Evolutionary conservation across 2,797 vertebrate species (phyloP), one percentile per base, ranked within the genome.

Genomic region (Neosalanx taihuensis): DNA sequence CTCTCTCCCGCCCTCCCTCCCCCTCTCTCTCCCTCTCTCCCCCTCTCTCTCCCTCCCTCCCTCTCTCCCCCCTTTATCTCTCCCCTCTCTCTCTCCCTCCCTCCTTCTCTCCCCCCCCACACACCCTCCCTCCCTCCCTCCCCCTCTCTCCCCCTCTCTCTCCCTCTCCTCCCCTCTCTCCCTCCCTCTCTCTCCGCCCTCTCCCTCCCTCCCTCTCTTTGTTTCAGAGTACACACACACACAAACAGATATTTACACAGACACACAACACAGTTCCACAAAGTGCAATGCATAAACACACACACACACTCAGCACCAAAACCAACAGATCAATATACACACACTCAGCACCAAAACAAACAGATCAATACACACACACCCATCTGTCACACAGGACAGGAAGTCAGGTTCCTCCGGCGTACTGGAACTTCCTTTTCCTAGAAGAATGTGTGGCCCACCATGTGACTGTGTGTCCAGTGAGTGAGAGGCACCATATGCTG

Each of bases 401-500:
- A 46, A 46, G 41, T 12, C 41, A 46, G 41, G 41, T 46, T 41
- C 9, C 18, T 56, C 51, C 5, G 15, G n/a, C 6, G 0, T 17
- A 56, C 18, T n/a, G 6, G 3, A 46, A 46, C 10, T 46, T 46
- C 41, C 41, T n/a, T 56, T 56, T 5, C 51, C 53, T 73, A 77
- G 6, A 72, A 61, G 81, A 86, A 88, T 88, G 74, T 81, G 60
- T 66, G 71, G 70, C 30, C 30, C 53, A 31, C 66, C 33, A 41
- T 64, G 78, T 77, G 81, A 90, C 86, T 85, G 85, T 86, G 15
- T 87, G 71, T 86, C 81, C 64, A 86, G 80, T 84, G 86, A 90
- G 81, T 86, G 88, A 86, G 84, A 85, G 77, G 33, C 85, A 91
- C 89, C 92, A 93, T 93, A 92, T 93, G 92, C 89, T 91, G 89